These are phyloP conservation scores for Eristalinus sepulchralis DNA, from an alignment of 2,888 invertebrate species.

Conservation along the genomic window DNA sequence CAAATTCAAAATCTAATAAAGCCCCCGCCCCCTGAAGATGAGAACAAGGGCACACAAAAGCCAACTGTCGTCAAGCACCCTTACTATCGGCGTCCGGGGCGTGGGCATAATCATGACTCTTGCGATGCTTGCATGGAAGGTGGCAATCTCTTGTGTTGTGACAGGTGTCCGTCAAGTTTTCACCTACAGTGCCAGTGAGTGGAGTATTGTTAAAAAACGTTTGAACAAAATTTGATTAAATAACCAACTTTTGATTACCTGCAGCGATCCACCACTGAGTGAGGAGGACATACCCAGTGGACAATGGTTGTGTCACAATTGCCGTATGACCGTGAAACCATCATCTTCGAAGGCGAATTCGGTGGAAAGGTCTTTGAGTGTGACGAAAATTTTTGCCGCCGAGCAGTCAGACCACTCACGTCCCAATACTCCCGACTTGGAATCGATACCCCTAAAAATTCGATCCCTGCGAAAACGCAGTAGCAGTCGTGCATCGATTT, in stretches of 20 bases:
- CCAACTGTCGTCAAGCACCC: conserved; percentile 88
- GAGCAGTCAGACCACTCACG: conserved; percentile 79
- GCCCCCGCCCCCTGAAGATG: conserved; percentile 90
- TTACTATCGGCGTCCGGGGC: conserved; percentile 92
- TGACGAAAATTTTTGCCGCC: conserved; percentile 58
- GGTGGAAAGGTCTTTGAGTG: conserved; percentile 79
- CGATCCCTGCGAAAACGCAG: conserved; percentile 80
- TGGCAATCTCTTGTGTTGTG: conserved; percentile 97
- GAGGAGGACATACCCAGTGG: conserved; percentile 94
- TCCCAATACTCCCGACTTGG: conserved; percentile 78
- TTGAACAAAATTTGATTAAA: background rate
- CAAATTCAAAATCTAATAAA: conserved; percentile 94
- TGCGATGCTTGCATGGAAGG: conserved; percentile 98
- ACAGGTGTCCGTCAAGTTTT: conserved; percentile 97
- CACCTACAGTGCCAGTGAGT: conserved; percentile 97
- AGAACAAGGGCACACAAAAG: conserved; percentile 78
- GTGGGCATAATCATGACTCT: conserved; percentile 94
- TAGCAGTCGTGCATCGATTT: conserved; percentile 76
- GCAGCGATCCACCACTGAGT: conserved; percentile 95
- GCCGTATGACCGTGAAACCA: conserved; percentile 82
- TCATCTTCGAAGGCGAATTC: conserved; percentile 81
- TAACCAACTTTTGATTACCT: conserved; percentile 70
- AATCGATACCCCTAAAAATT: conserved; percentile 80
- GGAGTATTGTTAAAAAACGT: background rate
- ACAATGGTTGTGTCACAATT: conserved; percentile 95